Percentiles rank a stretch among this genome's conserved stretches.
phyloP scores from a whole-genome alignment of 2,797 vertebrate genomes.

The Lates japonicus region DNA sequence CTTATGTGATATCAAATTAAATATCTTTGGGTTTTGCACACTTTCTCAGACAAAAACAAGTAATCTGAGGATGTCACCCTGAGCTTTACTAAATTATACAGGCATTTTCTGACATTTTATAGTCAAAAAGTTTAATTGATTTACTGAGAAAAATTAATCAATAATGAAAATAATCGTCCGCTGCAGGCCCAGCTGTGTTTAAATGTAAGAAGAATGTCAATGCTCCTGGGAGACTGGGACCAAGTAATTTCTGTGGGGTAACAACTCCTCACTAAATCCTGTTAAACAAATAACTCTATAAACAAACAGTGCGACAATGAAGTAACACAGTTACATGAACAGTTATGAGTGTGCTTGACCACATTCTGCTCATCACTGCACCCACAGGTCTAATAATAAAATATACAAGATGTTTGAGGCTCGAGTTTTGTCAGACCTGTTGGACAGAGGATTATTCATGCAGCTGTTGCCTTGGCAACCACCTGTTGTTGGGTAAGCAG shows the following conservation, averaged over 20 bases:
- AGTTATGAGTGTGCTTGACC: not conserved
- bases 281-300: not conserved
- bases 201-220: not conserved
- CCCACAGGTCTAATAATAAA: constrained; percentile 16
- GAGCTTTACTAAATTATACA: no score
- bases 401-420: constrained; percentile 2
- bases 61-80: no score
- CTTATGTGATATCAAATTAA: no score
- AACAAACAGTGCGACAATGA: not conserved
- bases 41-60: not conserved
- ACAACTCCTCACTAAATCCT: not conserved
- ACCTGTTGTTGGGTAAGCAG: constrained; percentile 1
- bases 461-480: constrained; percentile 25
- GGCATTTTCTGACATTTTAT: not conserved
- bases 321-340: not conserved
- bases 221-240: not conserved
- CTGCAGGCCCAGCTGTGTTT: not conserved
- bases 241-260: not conserved
- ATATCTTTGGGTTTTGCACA: not conserved
- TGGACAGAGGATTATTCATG: not conserved
- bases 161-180: not conserved
- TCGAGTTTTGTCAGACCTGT: not conserved
- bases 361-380: not conserved
- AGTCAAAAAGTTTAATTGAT: not conserved
- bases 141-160: not conserved